Evolutionary conservation across 2,888 invertebrate species (phyloP).

Genomic region (Tricholauxania praeusta): DNA sequence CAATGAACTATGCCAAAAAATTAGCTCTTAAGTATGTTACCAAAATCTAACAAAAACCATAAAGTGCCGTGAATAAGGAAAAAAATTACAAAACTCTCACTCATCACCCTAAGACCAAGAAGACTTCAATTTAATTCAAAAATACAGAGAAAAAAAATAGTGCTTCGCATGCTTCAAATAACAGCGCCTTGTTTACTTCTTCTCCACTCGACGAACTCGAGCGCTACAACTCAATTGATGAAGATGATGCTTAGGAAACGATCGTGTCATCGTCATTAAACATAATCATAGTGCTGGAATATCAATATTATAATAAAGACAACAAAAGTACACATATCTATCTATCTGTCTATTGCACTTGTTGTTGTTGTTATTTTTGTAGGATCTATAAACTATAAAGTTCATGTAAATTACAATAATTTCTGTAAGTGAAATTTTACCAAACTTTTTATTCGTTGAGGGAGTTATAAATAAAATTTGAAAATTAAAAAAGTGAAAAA

Average conservation of each 20-base stretch:
- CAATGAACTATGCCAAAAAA: too few relatives aligned
- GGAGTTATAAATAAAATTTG: neutral
- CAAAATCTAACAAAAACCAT: too few relatives aligned
- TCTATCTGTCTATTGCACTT: neutral
- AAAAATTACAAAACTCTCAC: too few relatives aligned
- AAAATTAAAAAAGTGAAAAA: neutral
- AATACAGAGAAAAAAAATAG: too few relatives aligned
- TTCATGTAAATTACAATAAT: conserved; percentile 28
- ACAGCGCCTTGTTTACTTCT: too few relatives aligned
- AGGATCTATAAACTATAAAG: neutral
- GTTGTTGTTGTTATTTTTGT: neutral
- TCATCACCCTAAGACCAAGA: too few relatives aligned
- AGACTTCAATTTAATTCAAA: too few relatives aligned
- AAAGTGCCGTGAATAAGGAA: too few relatives aligned
- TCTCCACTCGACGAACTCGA: too few relatives aligned
- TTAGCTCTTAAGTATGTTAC: too few relatives aligned
- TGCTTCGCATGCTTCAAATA: too few relatives aligned
- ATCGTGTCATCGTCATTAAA: conserved; percentile 27
- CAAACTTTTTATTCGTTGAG: conserved; percentile 14
- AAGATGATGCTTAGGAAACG: conserved; percentile 19
- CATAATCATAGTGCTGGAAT: conserved; percentile 19
- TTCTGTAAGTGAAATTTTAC: neutral
- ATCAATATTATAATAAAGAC: conserved; percentile 25
- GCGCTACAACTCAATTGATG: neutral
- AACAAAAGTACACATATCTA: neutral